Evolutionary conservation across 2,888 invertebrate species (phyloP), one percentile per base, ranked within the genome.

Genomic region (Rhopalosiphum nymphaeae): DNA sequence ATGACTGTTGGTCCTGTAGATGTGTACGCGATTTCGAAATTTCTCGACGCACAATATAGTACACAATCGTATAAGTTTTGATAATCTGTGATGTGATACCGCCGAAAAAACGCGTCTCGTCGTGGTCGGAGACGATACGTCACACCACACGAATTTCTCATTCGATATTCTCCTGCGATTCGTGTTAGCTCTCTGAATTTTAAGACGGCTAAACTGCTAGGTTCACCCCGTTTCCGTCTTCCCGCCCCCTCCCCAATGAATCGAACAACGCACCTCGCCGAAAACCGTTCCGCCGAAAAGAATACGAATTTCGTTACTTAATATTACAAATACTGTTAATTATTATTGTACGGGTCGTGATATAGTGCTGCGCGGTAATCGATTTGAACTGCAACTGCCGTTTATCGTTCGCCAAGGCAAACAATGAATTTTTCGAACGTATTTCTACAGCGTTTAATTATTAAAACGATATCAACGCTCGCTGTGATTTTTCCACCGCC

Each of bases 41-140:
- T 29, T 21, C 3, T 7, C 25, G 56, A 56, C 5, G 21, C 56
- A 5, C 11, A 16, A 46, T 49, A 13, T 49, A 49, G 11, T 1
- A 49, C 53, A 53, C 53, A 21, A 3, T 53, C 53, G 16, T 53
- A 53, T 21, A 53, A 53, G 53, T 53, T 13, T 21, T 4, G 53
- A 16, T 53, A 26, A 29, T 29, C 10, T 29, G 10, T 29, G 9
- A 61, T 61, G 10, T 29, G 29, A 61, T 61, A 29, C 29, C 26
- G 9, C 2, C 26, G 10, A 29, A 0, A 29, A 10, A 61, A 36
- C 16, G n/a, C 5, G n/a, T 0, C n/a, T 16, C 5, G 16, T 2
- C 16, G n/a, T 5, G 67, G 16, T n/a, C 9, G 13, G n/a, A n/a
- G 0, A n/a, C 5, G 16, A 13, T n/a, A 4, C 13, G n/a, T n/a